Evolutionary conservation across 2,888 invertebrate genomes (phyloP).

Genomic region (Branchellion lobata): DNA sequence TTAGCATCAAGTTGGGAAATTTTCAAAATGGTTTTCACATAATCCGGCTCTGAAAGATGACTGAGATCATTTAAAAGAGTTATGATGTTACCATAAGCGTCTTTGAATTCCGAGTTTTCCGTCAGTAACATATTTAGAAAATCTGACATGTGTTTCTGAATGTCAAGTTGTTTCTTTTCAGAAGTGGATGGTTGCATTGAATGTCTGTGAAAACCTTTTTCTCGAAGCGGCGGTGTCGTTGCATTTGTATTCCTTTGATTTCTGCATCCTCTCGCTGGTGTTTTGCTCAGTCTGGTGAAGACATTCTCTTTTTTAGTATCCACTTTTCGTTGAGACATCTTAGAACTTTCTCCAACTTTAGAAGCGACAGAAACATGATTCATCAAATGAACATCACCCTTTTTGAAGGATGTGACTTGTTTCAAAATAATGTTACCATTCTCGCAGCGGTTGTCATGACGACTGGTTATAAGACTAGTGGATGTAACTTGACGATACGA

Average conservation of each 20-base stretch:
- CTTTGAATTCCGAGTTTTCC: not conserved
- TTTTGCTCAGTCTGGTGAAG: too few relatives aligned
- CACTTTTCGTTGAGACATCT: not conserved
- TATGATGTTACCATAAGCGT: not conserved
- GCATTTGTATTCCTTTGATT: too few relatives aligned
- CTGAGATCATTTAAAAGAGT: conserved; percentile 9
- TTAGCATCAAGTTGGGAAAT: not conserved
- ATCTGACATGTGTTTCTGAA: not conserved
- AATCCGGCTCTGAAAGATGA: not conserved
- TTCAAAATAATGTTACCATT: not conserved
- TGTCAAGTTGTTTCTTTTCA: conserved; percentile 13
- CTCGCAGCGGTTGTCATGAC: not conserved
- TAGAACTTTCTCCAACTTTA: not conserved
- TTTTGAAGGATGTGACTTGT: not conserved
- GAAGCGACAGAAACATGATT: not conserved
- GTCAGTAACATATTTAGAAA: not conserved
- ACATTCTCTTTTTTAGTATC: not conserved
- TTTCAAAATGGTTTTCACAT: conserved; percentile 7
- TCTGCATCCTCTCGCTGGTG: too few relatives aligned
- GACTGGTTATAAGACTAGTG: not conserved
- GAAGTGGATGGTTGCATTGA: not conserved
- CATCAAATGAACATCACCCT: not conserved
- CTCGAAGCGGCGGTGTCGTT: too few relatives aligned
- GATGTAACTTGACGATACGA: not conserved
- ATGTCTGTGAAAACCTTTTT: too few relatives aligned